phyloP scores from a whole-genome alignment of 1,140 invertebrate genomes.

The Acromyrmex echinatior region DNA sequence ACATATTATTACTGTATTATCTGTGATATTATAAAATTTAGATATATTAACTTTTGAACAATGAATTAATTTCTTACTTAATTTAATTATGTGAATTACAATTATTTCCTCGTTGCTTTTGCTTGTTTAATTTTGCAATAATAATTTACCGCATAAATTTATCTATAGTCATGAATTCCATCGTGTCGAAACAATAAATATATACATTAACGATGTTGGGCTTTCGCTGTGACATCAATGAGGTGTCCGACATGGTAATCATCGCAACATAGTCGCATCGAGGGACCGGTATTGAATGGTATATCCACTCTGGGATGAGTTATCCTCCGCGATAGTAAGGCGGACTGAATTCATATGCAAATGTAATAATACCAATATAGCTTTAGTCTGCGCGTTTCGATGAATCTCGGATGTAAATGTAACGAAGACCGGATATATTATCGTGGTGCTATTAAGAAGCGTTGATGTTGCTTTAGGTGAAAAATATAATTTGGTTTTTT shows the following conservation, averaged over 20 bases:
- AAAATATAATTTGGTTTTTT: neutral
- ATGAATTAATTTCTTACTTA: neutral
- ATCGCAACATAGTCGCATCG: conserved; percentile 38
- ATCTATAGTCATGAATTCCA: conserved; percentile 2
- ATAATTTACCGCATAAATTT: neutral
- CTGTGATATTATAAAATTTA: neutral
- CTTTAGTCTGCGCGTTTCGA: neutral
- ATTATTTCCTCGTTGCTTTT: neutral
- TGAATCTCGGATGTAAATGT: conserved; percentile 49
- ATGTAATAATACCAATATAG: conserved; percentile 60
- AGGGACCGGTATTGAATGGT: conserved; percentile 48
- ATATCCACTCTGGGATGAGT: conserved; percentile 42
- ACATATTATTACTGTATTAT: neutral
- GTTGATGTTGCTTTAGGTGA: neutral
- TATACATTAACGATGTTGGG: neutral
- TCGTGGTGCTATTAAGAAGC: neutral
- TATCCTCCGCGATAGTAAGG: conserved; percentile 51
- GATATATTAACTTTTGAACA: neutral
- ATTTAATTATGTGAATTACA: neutral
- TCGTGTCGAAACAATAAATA: conserved; percentile 17
- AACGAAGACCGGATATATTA: neutral
- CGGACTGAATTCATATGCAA: conserved; percentile 59
- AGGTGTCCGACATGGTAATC: conserved; percentile 45
- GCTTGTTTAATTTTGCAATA: neutral
- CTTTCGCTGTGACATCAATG: conserved; percentile 33